Percentiles rank a stretch among this genome's conserved stretches.
phyloP scores from a whole-genome alignment of 2,888 invertebrate genomes.

The Melanchra persicariae region DNA sequence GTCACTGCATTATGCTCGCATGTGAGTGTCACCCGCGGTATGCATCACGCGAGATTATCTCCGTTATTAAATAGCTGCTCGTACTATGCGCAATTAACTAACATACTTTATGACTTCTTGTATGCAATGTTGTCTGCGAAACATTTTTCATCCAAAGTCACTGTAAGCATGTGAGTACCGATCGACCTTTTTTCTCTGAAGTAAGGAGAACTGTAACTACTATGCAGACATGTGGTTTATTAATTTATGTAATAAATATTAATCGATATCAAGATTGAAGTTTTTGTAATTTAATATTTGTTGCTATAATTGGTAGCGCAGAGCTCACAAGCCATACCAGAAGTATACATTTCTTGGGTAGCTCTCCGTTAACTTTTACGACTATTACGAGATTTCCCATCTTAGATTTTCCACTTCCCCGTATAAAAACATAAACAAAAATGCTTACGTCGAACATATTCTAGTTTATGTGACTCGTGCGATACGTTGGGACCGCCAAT shows the following conservation, averaged over 20 bases:
- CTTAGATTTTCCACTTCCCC: slow-evolving; percentile 23
- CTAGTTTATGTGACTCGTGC: slow-evolving; percentile 41
- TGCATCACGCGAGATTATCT: slow-evolving; percentile 67
- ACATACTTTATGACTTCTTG: slow-evolving; percentile 59
- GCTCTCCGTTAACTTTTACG: slow-evolving; percentile 28
- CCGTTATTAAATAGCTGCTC: slow-evolving; percentile 62
- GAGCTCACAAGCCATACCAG: slow-evolving; percentile 13
- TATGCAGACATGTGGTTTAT: slow-evolving; percentile 58
- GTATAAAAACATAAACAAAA: slow-evolving; percentile 31
- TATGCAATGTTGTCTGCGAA: slow-evolving; percentile 45
- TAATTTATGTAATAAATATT: slow-evolving; percentile 61
- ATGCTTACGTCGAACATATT: background rate
- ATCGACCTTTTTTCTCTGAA: slow-evolving; percentile 40
- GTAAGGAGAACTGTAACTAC: slow-evolving; percentile 30
- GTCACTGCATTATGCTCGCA: slow-evolving; percentile 65
- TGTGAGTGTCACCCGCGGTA: slow-evolving; percentile 60
- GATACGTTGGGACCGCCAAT: slow-evolving; percentile 66
- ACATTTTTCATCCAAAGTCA: slow-evolving; percentile 48
- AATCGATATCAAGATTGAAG: slow-evolving; percentile 37
- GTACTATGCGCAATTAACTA: slow-evolving; percentile 61
- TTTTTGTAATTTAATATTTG: slow-evolving; percentile 52
- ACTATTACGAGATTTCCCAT: slow-evolving; percentile 12
- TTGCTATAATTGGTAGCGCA: slow-evolving; percentile 50
- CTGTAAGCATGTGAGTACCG: slow-evolving; percentile 31
- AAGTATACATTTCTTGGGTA: slow-evolving; percentile 22